Evolutionary conservation across 2,888 invertebrate species (phyloP), one percentile per base, ranked within the genome.

Genomic region (Pyrgus malvae): DNA sequence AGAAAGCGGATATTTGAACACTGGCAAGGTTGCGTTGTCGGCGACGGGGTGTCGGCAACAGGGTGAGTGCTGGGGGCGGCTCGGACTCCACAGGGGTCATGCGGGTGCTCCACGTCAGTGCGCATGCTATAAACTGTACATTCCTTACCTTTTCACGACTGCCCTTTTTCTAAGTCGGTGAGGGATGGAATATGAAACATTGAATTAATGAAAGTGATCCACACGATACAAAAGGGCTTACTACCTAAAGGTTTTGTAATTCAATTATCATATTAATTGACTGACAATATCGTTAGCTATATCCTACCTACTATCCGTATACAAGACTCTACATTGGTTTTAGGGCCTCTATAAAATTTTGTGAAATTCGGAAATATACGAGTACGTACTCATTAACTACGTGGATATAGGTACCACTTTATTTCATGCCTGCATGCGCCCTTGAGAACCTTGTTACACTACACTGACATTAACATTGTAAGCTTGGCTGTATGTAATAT

Each of bases 121-220:
- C 74, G 64, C 89, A 89, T 90, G 89, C 89, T 76, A 71, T 80
- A 81, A 74, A 80, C 69, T 67, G 74, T 72, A 80, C 79, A 74
- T 76, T 80, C 83, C 94, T 94, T 93, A 95, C 95, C 95, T 95
- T 95, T 83, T 96, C 95, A 83, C 95, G 93, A 91, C 95, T 95
- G 91, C 95, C 95, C 91, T 95, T 95, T 93, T 95, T 96, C 95
- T 95, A 93, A 77, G 83, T 89, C 74, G 88, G 84, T 81, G 76
- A 58, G 71, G 83, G 80, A 89, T 88, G 89, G 83, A 88, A 90
- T 84, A 88, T 87, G 90, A 90, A 89, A 90, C 83, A 88, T 84
- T 81, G 66, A 79, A 87, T 90, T 89, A 89, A 89, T 90, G 88
- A 80, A 70, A 74, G 72, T 85, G 87, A 83, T 79, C 37, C 44